These are phyloP conservation scores for Hystrix brachyura DNA, from an alignment of 2,113 vertebrate species.

Conservation along the genomic window DNA sequence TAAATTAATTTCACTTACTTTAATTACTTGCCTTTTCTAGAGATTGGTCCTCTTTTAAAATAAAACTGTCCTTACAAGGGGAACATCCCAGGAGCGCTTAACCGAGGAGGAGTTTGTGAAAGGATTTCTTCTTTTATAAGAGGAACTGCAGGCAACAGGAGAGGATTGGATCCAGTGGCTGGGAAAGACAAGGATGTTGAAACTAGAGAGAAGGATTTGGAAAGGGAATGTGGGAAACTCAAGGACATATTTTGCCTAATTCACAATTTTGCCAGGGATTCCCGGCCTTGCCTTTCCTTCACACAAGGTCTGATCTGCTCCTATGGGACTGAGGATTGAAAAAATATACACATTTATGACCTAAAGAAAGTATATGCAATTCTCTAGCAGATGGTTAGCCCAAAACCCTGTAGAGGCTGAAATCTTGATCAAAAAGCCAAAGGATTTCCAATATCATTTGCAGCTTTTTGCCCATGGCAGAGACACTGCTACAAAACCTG, in stretches of 20 bases:
- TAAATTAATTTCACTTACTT: constrained; percentile 46
- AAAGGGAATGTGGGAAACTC: neutral
- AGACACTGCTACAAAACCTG: neutral
- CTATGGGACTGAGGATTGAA: neutral
- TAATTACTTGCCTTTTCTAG: neutral
- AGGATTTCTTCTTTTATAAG: constrained; percentile 11
- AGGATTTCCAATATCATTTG: constrained; percentile 47
- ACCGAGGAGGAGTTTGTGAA: neutral
- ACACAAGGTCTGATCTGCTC: neutral
- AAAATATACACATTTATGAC: neutral
- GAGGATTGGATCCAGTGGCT: neutral
- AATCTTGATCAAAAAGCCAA: constrained; percentile 29
- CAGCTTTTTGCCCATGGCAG: neutral
- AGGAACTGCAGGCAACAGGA: neutral
- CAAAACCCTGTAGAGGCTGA: neutral
- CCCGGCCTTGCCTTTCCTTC: neutral
- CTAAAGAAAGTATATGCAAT: neutral
- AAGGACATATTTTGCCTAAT: neutral
- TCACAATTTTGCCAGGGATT: neutral
- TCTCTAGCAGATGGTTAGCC: neutral
- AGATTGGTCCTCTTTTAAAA: constrained; percentile 10
- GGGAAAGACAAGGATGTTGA: neutral
- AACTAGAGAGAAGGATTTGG: neutral
- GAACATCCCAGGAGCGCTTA: neutral
- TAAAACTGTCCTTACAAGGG: neutral